Evolutionary conservation across 2,113 vertebrate genomes (phyloP).

Genomic region (Lucifuga dentata): DNA sequence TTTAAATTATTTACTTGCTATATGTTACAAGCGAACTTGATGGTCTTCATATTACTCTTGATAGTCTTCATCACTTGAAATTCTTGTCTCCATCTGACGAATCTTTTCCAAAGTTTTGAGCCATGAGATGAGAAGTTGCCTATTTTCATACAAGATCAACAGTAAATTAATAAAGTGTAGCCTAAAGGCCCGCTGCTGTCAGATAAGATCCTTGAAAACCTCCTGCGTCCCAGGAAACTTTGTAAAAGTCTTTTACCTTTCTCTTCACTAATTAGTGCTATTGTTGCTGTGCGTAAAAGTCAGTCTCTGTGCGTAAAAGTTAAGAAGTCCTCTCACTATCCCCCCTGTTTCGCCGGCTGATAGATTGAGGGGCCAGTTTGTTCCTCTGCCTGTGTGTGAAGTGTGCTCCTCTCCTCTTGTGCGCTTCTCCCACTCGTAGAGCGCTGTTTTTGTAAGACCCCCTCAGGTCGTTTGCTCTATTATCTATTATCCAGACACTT

Average conservation of each 20-base stretch:
- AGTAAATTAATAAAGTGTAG: neutral
- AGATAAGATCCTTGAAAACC: constrained; percentile 42
- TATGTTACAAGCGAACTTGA: constrained; percentile 11
- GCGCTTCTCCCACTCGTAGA: constrained; percentile 65
- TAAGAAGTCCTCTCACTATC: constrained; percentile 41
- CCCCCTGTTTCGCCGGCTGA: constrained; percentile 1
- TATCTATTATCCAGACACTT: constrained; percentile 88
- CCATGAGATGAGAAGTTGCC: constrained; percentile 38
- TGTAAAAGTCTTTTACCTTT: constrained; percentile 13
- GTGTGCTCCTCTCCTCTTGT: constrained; percentile 67
- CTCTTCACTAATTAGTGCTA: constrained; percentile 9
- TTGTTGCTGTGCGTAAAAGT: neutral
- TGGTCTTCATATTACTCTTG: constrained; percentile 43
- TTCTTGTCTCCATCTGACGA: constrained; percentile 55
- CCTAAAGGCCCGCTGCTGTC: constrained; percentile 34
- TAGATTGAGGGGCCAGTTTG: constrained; percentile 28
- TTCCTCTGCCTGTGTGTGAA: constrained; percentile 42
- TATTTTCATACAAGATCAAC: constrained; percentile 13
- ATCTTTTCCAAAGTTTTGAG: constrained; percentile 58
- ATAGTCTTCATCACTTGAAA: no score
- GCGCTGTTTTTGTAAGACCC: constrained; percentile 90
- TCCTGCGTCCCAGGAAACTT: constrained; percentile 38
- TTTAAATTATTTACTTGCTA: neutral
- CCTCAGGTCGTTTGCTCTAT: constrained; percentile 85
- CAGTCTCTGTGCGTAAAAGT: constrained; percentile 68